Base-by-base conservation (phyloP, 2,113 vertebrate genomes). In the Cavia aperea region DNA sequence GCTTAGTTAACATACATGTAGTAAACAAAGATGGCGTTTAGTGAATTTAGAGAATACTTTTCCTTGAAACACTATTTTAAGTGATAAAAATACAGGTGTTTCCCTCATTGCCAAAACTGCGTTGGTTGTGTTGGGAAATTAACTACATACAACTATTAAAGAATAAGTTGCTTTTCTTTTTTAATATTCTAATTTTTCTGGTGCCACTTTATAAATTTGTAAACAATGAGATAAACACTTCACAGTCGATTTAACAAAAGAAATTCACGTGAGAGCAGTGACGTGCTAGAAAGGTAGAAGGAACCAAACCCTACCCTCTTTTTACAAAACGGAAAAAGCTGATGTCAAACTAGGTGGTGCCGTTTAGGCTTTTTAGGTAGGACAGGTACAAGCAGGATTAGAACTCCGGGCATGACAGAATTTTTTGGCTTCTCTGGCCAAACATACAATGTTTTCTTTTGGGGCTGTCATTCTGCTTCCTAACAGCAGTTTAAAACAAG, bases 401-500 rank as follows among this genome's bases (percentile, higher is more conserved):
- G 75, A 82, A 83, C 24, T 88, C 95, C 39, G 60, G 39, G 86
- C 4, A 13, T 60, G 23, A 73, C 23, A 68, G 16, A 60, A 36
- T 49, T 70, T 72, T 75, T 79, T 9, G 4, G 63, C 21, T 93
- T 11, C 36, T 81, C 13, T 66, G 43, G 33, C 26, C 39, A 54
- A 36, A 91, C 23, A 90, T 79, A 1, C 13, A 82, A 60, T 84
- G 90, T 92, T 78, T 62, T 46, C 93, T 70, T 60, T 89, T 75
- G 36, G 24, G 49, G 23, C 83, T 94, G 66, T 87, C 46, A 66
- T 51, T 90, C 89, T 88, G 83, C 24, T 49, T 89, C 23, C 33
- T 84, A 90, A 87, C 6, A 89, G 56, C 7, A 94, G 39, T 90
- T 93, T 82, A 78, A 93, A 86, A 33, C n/a, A 75, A 90, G 31